These are phyloP conservation scores for Aphis craccivora DNA, from an alignment of 1,140 invertebrate species.

Conservation along the genomic window DNA sequence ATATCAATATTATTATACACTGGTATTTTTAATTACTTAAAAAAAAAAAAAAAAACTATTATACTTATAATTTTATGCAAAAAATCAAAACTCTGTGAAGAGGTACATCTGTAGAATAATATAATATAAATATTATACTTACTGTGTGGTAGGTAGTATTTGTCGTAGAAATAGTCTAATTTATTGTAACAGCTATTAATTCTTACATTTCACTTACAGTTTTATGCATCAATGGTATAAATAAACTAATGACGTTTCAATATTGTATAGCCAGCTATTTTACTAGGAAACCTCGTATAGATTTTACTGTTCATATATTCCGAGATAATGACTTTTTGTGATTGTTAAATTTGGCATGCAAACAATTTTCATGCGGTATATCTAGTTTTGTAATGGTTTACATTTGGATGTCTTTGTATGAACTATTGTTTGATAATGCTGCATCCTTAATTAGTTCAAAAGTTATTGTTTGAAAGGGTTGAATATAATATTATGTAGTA, in stretches of 20 bases:
- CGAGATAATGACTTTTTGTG: background rate
- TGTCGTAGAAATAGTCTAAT: background rate
- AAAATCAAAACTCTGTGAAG: background rate
- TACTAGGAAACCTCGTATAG: background rate
- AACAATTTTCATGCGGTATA: background rate
- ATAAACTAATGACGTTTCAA: background rate
- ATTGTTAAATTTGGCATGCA: background rate
- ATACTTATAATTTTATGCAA: background rate
- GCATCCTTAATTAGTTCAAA: constrained; percentile 23
- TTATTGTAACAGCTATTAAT: background rate
- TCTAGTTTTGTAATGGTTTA: background rate
- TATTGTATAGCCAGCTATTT: background rate
- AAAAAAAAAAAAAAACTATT: background rate
- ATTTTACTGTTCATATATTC: background rate
- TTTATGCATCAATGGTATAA: background rate
- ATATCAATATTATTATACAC: background rate
- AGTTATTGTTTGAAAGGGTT: background rate
- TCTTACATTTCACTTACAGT: background rate
- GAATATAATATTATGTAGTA: background rate
- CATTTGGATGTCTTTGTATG: background rate
- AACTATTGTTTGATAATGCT: background rate
- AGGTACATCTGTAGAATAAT: background rate
- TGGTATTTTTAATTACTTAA: background rate
- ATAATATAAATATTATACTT: background rate
- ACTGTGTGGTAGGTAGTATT: background rate